These are phyloP conservation scores for Ectropis crepuscularia DNA, from an alignment of 2,888 invertebrate genomes.

Conservation along the genomic window DNA sequence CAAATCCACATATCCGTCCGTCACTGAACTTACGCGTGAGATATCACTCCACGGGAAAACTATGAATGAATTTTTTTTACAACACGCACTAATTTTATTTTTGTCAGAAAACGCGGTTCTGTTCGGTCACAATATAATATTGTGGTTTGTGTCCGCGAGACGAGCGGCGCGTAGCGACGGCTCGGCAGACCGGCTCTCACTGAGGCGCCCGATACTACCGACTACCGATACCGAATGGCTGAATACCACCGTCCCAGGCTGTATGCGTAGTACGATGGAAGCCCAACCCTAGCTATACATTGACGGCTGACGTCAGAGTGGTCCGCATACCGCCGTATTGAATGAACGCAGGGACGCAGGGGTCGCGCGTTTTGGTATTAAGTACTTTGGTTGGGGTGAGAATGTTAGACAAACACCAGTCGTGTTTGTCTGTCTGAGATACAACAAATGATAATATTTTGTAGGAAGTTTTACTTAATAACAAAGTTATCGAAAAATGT, in stretches of 20 bases:
- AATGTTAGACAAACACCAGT: not conserved
- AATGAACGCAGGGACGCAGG: constrained; percentile 62
- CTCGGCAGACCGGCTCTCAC: constrained; percentile 67
- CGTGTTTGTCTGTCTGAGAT: too few species aligned
- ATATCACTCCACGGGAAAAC: constrained; percentile 50
- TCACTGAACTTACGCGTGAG: constrained; percentile 67
- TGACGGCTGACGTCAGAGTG: constrained; percentile 74
- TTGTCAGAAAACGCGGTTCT: constrained; percentile 36
- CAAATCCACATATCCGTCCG: constrained; percentile 76
- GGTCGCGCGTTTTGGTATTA: constrained; percentile 38
- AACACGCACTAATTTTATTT: constrained; percentile 41
- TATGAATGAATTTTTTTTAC: constrained; percentile 46
- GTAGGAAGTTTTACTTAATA: too few species aligned
- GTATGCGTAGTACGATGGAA: constrained; percentile 50
- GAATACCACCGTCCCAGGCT: constrained; percentile 18
- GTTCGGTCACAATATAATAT: constrained; percentile 30
- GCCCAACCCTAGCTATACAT: constrained; percentile 60
- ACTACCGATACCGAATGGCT: constrained; percentile 33
- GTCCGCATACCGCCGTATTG: constrained; percentile 65
- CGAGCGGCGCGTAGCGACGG: constrained; percentile 58
- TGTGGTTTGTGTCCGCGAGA: constrained; percentile 33
- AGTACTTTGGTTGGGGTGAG: constrained; percentile 38
- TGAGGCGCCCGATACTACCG: constrained; percentile 54
- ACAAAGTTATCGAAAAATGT: too few species aligned
- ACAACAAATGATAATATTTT: too few species aligned